phyloP scores from a whole-genome alignment of 2,888 invertebrate genomes.

The Latrodectus hesperus region DNA sequence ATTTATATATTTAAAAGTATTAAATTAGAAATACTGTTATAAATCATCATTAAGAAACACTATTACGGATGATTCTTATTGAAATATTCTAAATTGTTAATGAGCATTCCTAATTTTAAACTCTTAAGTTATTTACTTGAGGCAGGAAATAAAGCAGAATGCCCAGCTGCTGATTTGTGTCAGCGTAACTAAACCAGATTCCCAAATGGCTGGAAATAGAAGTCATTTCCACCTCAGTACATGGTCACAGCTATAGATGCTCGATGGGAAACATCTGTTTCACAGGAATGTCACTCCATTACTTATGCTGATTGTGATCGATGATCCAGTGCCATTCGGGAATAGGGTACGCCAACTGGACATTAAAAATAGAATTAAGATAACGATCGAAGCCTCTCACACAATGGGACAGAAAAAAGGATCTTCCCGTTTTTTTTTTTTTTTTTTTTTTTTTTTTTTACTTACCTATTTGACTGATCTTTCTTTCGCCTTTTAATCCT shows the following conservation, averaged over 20 bases:
- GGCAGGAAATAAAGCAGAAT: too few relatives aligned
- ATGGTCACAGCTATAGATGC: neutral
- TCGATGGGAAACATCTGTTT: neutral
- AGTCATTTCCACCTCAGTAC: neutral
- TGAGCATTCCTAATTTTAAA: too few relatives aligned
- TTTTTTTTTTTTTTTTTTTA: too few relatives aligned
- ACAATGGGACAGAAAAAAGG: too few relatives aligned
- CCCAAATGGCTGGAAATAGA: neutral
- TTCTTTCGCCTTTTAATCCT: constrained; percentile 2
- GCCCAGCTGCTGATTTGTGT: too few relatives aligned
- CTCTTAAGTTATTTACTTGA: too few relatives aligned
- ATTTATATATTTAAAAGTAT: too few relatives aligned
- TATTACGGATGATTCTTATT: too few relatives aligned
- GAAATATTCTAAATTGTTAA: too few relatives aligned
- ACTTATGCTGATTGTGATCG: constrained; percentile 22
- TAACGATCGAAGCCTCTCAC: constrained; percentile 15
- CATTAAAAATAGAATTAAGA: neutral
- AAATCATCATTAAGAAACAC: too few relatives aligned
- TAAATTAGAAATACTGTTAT: too few relatives aligned
- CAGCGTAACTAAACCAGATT: neutral
- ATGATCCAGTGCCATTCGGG: constrained; percentile 3
- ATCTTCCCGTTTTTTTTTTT: too few relatives aligned
- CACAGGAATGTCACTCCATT: constrained; percentile 13
- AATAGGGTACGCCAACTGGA: neutral
- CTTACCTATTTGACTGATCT: neutral